These are phyloP conservation scores for Xenopus petersii DNA, from an alignment of 2,797 vertebrate genomes.

Conservation along the genomic window DNA sequence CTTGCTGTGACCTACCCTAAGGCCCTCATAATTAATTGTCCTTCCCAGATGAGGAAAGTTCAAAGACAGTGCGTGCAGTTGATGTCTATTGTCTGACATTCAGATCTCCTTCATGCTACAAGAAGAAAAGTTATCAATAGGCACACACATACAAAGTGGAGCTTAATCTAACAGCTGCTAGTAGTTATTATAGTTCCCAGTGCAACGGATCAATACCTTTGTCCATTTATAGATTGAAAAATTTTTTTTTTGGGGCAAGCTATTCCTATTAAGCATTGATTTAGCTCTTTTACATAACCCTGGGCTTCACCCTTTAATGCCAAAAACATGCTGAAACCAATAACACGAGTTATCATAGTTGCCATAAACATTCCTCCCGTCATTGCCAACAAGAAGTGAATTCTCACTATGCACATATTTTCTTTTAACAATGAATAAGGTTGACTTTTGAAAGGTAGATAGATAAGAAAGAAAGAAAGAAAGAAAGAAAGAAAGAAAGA, in stretches of 20 bases:
- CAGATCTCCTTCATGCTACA: constrained; percentile 68
- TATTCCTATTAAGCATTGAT: constrained; percentile 42
- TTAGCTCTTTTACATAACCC: background rate
- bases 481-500: too few species aligned
- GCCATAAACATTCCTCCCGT: too few species aligned
- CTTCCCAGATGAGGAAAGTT: constrained; percentile 73
- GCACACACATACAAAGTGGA: constrained; percentile 52
- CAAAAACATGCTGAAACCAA: too few species aligned
- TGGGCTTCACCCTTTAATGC: too few species aligned
- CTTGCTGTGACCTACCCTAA: constrained; percentile 76
- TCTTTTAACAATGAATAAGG: too few species aligned
- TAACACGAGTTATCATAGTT: too few species aligned
- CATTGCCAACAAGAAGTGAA: too few species aligned
- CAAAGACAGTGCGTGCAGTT: constrained; percentile 68
- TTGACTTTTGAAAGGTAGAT: too few species aligned
- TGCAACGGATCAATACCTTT: constrained; percentile 62
- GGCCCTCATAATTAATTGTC: constrained; percentile 85
- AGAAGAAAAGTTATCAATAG: constrained; percentile 68
- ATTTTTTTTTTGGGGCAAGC: constrained; percentile 57
- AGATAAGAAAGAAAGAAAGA: too few species aligned
- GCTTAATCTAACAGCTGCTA: constrained; percentile 66
- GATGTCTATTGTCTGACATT: constrained; percentile 72
- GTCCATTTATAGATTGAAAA: constrained; percentile 54
- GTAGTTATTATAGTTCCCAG: constrained; percentile 57
- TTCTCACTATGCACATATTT: too few species aligned